Conservation (phyloP, 2,888 invertebrate species). For the Apodemia hepburni region DNA sequence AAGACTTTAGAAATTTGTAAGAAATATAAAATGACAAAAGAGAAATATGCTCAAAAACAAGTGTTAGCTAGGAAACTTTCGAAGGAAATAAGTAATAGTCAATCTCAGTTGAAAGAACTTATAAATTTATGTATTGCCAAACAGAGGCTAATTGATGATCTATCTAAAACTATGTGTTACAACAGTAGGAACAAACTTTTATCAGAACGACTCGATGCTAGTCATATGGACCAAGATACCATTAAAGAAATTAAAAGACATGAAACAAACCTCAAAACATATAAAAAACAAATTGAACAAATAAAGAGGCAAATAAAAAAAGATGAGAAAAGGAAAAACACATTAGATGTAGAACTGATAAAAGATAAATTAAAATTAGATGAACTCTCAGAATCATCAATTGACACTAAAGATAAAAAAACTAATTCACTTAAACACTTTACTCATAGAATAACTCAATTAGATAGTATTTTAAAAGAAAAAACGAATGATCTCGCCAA, state of each 20-base stretch:
- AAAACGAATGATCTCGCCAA: conserved; percentile 84
- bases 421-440: conserved; percentile 82
- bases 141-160: conserved; percentile 86
- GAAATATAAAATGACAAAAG: conserved; percentile 75
- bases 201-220: conserved; percentile 82
- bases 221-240: conserved; percentile 76
- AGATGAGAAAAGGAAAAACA: conserved; percentile 86
- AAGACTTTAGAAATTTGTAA: conserved; percentile 72
- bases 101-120: conserved; percentile 86
- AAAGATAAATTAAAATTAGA: conserved; percentile 75
- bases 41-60: conserved; percentile 74
- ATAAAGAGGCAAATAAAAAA: conserved; percentile 86
- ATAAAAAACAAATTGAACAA: conserved; percentile 88
- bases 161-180: conserved; percentile 65
- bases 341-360: conserved; percentile 83
- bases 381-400: conserved; percentile 71
- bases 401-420: conserved; percentile 77
- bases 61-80: conserved; percentile 68
- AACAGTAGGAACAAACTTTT: conserved; percentile 54
- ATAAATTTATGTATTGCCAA: conserved; percentile 83
- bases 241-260: conserved; percentile 85
- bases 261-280: conserved; percentile 86
- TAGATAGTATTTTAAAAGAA: conserved; percentile 85
- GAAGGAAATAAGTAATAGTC: conserved; percentile 82
- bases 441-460: conserved; percentile 83